These are phyloP conservation scores for Ariolimax columbianus DNA, from an alignment of 2,888 invertebrate species.

Conservation along the genomic window DNA sequence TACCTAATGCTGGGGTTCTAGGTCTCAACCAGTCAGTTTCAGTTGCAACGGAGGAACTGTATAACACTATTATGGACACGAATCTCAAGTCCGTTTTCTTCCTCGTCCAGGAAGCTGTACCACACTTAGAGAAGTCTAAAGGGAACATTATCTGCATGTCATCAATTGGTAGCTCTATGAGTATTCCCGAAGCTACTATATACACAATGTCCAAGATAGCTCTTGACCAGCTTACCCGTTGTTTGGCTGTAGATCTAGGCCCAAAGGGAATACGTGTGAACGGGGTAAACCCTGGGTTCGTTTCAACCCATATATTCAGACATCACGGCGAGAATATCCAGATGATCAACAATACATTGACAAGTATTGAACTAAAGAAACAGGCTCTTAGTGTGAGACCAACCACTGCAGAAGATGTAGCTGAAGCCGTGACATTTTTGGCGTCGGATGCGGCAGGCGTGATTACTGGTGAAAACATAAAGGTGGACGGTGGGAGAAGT, in stretches of 20 bases:
- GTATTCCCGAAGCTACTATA: neutral
- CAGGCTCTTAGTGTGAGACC: neutral
- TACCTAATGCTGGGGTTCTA: slow-evolving; percentile 26
- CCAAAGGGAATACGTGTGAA: neutral
- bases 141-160: slow-evolving; percentile 42
- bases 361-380: neutral
- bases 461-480: neutral
- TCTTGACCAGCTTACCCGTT: neutral
- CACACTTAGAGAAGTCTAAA: slow-evolving; percentile 14
- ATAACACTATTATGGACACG: slow-evolving; percentile 42
- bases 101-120: neutral
- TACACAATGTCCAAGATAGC: neutral
- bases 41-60: slow-evolving; percentile 30
- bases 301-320: neutral
- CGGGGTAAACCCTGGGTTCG: neutral
- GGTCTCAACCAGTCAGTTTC: neutral
- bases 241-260: neutral
- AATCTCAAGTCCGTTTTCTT: slow-evolving; percentile 39
- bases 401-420: neutral
- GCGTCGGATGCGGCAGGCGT: neutral
- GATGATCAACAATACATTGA: neutral
- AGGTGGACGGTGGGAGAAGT: neutral
- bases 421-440: neutral
- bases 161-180: neutral
- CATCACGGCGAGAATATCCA: neutral